phyloP scores from a whole-genome alignment of 2,888 invertebrate genomes.

The Caenorhabditis virilis region DNA sequence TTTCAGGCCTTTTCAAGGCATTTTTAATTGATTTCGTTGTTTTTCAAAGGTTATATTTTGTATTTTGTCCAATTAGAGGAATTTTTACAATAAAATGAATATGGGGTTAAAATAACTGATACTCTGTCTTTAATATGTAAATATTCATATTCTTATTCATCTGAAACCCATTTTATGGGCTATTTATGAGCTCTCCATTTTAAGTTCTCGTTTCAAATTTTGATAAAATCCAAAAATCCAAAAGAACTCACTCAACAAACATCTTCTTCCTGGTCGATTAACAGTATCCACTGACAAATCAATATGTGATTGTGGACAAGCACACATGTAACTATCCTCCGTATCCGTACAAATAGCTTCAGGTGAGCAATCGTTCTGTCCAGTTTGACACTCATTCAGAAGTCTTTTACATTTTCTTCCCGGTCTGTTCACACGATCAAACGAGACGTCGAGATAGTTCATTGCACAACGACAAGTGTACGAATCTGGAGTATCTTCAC shows the following conservation, averaged over 20 bases:
- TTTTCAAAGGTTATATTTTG: too few relatives aligned
- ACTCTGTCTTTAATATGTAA: too few relatives aligned
- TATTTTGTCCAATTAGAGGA: too few relatives aligned
- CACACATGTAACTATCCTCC: conserved; percentile 64
- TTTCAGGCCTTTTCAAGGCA: too few relatives aligned
- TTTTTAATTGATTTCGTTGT: too few relatives aligned
- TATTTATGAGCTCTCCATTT: too few relatives aligned
- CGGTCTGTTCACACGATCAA: conserved; percentile 61
- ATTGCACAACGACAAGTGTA: conserved; percentile 65
- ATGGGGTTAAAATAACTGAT: too few relatives aligned
- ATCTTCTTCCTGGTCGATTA: conserved; percentile 64
- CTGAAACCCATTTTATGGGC: too few relatives aligned
- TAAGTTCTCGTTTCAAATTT: too few relatives aligned
- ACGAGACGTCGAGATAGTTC: conserved; percentile 67
- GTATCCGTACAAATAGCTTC: conserved; percentile 67
- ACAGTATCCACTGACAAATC: conserved; percentile 64
- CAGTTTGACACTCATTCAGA: conserved; percentile 81
- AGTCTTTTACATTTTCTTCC: conserved; percentile 73
- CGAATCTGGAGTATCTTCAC: conserved; percentile 68
- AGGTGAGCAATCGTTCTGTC: conserved; percentile 67
- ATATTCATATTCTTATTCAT: too few relatives aligned
- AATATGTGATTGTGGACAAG: conserved; percentile 60
- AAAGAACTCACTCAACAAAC: conserved; percentile 53
- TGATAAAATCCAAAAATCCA: too few relatives aligned
- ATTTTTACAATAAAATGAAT: too few relatives aligned